phyloP scores from a whole-genome alignment of 2,797 vertebrate genomes.

The Sarcophilus harrisii region DNA sequence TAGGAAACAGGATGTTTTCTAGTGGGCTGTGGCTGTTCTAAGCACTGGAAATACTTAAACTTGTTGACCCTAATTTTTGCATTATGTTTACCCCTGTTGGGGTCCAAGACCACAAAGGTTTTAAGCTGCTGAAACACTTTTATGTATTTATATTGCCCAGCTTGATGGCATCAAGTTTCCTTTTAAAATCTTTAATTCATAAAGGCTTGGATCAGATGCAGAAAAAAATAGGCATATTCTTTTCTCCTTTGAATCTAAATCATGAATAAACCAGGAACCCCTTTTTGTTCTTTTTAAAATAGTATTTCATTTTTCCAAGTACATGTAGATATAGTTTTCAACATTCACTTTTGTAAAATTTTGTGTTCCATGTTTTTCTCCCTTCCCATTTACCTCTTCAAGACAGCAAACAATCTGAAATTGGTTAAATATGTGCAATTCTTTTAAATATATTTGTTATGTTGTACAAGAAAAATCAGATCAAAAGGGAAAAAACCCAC shows the following conservation, averaged over 20 bases:
- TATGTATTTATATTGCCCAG: conserved; percentile 64
- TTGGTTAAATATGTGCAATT: no score
- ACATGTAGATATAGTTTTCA: no score
- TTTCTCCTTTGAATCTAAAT: conserved; percentile 43
- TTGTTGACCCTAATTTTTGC: conserved; percentile 75
- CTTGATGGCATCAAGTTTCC: conserved; percentile 53
- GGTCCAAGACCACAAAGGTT: conserved; percentile 55
- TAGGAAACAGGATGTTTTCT: conserved; percentile 76
- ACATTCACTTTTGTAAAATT: no score
- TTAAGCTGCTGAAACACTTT: conserved; percentile 68
- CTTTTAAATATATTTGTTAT: no score
- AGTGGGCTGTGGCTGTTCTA: conserved; percentile 59
- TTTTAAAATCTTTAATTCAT: conserved; percentile 67
- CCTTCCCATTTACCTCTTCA: no score
- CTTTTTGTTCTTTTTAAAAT: not conserved
- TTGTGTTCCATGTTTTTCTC: no score
- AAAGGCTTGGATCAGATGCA: conserved; percentile 43
- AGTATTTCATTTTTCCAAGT: no score
- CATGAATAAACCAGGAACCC: not conserved
- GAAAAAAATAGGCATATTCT: conserved; percentile 42
- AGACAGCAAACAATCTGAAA: no score
- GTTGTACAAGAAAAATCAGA: no score
- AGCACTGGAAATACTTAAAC: conserved; percentile 56
- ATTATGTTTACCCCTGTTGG: conserved; percentile 67
- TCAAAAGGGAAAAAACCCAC: no score